Percentiles rank a stretch among this genome's conserved stretches.
Conservation (phyloP, 2,113 vertebrate genomes). For the human (Homo sapiens) region DNA sequence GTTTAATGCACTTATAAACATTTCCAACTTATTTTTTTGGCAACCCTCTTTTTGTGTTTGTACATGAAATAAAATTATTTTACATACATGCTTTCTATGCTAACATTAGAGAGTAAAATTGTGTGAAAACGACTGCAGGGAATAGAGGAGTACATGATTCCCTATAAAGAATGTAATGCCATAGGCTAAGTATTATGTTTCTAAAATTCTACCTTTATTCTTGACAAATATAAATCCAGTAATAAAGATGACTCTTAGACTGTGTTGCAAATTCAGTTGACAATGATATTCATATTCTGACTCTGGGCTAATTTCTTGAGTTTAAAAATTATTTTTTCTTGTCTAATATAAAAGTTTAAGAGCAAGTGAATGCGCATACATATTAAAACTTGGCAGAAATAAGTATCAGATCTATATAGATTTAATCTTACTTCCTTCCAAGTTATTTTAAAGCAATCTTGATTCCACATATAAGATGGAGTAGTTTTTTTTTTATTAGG, state of each 20-base stretch:
- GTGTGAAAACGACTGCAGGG: not conserved
- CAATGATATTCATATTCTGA: not conserved
- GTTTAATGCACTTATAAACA: not conserved
- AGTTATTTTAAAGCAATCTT: constrained; percentile 37
- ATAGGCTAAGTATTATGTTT: not conserved
- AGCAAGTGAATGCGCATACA: not conserved
- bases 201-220: not conserved
- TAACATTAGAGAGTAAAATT: not conserved
- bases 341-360: not conserved
- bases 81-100: not conserved
- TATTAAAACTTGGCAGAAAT: constrained; percentile 23
- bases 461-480: not conserved
- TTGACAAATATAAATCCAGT: constrained; percentile 2
- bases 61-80: not conserved
- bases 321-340: not conserved
- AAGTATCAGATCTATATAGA: not conserved
- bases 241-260: not conserved
- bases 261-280: not conserved
- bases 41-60: constrained; percentile 6
- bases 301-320: not conserved
- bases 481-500: not conserved
- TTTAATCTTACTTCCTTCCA: constrained; percentile 36
- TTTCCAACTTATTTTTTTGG: not conserved
- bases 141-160: not conserved
- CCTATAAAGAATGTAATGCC: not conserved